phyloP scores from a whole-genome alignment of 2,797 vertebrate genomes.

The Eulemur albifrons region DNA sequence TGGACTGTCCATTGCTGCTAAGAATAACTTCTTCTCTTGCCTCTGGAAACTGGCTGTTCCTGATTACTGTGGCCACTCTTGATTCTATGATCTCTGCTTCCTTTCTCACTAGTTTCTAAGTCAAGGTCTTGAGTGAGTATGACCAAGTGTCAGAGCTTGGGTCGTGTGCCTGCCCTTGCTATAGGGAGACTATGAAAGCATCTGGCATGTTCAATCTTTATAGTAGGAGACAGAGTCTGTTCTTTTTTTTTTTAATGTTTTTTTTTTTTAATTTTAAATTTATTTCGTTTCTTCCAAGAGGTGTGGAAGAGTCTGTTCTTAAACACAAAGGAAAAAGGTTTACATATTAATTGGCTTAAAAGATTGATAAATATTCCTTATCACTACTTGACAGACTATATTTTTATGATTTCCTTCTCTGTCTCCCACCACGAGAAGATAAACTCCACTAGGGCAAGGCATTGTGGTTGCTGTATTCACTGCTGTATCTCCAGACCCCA shows the following conservation, averaged over 20 bases:
- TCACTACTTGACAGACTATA: not conserved
- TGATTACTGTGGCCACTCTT: not conserved
- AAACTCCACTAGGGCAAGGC: not conserved
- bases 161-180: not conserved
- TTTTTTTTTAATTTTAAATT: too few species aligned
- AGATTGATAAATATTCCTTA: not conserved
- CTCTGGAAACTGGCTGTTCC: not conserved
- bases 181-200: not conserved
- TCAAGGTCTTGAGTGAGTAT: not conserved
- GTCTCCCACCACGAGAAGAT: not conserved
- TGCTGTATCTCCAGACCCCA: not conserved
- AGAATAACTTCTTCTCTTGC: not conserved
- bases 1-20: not conserved
- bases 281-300: too few species aligned
- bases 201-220: not conserved
- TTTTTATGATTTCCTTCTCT: accelerated
- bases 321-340: not conserved
- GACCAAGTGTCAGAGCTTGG: not conserved
- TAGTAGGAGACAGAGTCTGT: not conserved
- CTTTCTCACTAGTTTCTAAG: not conserved
- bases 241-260: not conserved
- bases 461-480: not conserved
- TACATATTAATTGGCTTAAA: not conserved
- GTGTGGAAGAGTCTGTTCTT: not conserved
- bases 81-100: not conserved